Evolutionary conservation across 2,888 invertebrate genomes (phyloP), one percentile per base, ranked within the genome.

Genomic region (Panzeria rudis): DNA sequence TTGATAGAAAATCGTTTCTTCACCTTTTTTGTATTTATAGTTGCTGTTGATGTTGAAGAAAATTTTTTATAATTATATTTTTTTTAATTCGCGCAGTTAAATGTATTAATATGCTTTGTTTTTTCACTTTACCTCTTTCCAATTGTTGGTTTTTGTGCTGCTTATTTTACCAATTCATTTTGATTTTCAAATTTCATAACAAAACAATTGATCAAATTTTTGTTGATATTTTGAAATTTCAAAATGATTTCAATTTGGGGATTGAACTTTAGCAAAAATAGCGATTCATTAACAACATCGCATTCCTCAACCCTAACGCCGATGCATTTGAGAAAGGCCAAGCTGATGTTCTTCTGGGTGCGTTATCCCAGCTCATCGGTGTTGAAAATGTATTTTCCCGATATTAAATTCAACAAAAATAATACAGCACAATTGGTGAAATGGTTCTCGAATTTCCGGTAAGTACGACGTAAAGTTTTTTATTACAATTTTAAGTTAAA

Each of bases 371-470:
- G 98, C 93, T 99, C 99, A 86, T 97, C 98, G 91, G 97, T 99
- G 89, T 96, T 99, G 93, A 99, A 99, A 95, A 98, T 98, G 96
- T 99, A 98, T 95, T 99, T 99, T 95, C 99, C 99, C 54, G 99
- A 99, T 94, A 99, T 99, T 94, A 98, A 98, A 93, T 99, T 99
- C 95, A 99, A 99, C 95, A 99, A 99, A 94, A 99, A 99, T 95
- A 99, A 99, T 94, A 99, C 99, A 89, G 99, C 99, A 92, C 99
- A 99, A 94, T 96, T 99, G 93, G 99, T 99, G 94, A 99, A 99
- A 94, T 99, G 99, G 99, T 99, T 99, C 96, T 99, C 99, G 92
- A 99, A 99, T 93, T 99, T 99, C 95, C 96, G 99, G 99, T 99
- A 93, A 96, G 97, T 95, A 73, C 25, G 52, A 78, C 23, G 50